A percentile compares a stretch with the other conserved stretches of the same genome.
These are phyloP conservation scores for Eupithecia insigniata DNA, from an alignment of 2,888 invertebrate genomes.

Conservation along the genomic window DNA sequence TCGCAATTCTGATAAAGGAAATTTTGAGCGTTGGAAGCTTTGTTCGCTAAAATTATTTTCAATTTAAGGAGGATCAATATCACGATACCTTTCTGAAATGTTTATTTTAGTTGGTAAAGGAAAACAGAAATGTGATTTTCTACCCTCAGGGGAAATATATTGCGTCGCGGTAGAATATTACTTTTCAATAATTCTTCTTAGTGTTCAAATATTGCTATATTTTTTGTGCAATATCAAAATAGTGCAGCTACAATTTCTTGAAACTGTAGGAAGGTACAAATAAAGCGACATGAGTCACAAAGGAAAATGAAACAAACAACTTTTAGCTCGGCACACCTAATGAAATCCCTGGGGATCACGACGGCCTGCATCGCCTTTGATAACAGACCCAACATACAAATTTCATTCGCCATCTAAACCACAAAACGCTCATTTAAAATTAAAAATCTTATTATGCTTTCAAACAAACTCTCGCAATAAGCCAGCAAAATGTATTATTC, in stretches of 20 bases:
- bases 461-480: slow-evolving; percentile 52
- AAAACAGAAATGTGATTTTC: slow-evolving; percentile 33
- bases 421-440: slow-evolving; percentile 60
- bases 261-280: neutral
- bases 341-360: slow-evolving; percentile 59
- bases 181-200: slow-evolving; percentile 10
- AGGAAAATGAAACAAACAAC: slow-evolving; percentile 57
- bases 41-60: slow-evolving; percentile 52
- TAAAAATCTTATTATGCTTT: slow-evolving; percentile 61
- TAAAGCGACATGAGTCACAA: slow-evolving; percentile 26
- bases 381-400: slow-evolving; percentile 60
- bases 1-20: slow-evolving; percentile 48
- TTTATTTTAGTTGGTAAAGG: slow-evolving; percentile 29
- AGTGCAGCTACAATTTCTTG: slow-evolving; percentile 2
- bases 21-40: slow-evolving; percentile 43
- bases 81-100: slow-evolving; percentile 36
- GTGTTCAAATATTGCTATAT: slow-evolving; percentile 3
- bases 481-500: slow-evolving; percentile 51
- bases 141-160: slow-evolving; percentile 11
- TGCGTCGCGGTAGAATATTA: slow-evolving; percentile 14
- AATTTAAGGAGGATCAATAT: slow-evolving; percentile 44
- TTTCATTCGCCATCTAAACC: slow-evolving; percentile 54
- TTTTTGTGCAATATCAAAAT: neutral
- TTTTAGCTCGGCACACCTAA: slow-evolving; percentile 57
- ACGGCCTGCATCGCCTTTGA: slow-evolving; percentile 65